A percentile compares a stretch with the other conserved stretches of the same genome.
Evolutionary conservation across 2,797 vertebrate species (phyloP).

Genomic region (Poecilia gillii): DNA sequence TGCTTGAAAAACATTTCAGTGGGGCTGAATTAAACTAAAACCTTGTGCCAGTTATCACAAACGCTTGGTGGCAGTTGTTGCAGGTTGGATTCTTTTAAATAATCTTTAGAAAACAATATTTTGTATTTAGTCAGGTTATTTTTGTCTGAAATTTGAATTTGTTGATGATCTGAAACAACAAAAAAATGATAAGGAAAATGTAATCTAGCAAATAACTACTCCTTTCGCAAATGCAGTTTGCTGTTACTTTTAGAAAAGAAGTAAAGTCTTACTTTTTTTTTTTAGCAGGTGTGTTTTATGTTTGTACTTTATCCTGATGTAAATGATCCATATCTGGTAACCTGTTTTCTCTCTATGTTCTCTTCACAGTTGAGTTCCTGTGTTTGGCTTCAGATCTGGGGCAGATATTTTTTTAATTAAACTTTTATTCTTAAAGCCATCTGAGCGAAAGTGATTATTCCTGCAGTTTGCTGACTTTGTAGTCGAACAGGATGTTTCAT

Average conservation of each 20-base stretch:
- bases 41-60: neutral
- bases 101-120: neutral
- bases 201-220: neutral
- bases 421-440: neutral
- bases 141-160: neutral
- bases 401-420: slow-evolving; percentile 9
- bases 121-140: neutral
- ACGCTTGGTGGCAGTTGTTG: neutral
- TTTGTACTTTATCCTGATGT: neutral
- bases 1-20: neutral
- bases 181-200: neutral
- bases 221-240: neutral
- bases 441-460: neutral
- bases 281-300: neutral
- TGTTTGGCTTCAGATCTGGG: slow-evolving; percentile 26
- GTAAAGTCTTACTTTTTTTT: neutral
- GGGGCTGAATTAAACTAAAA: neutral
- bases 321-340: slow-evolving; percentile 6
- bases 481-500: slow-evolving; percentile 28
- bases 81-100: neutral
- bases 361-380: slow-evolving; percentile 36
- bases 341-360: slow-evolving; percentile 21
- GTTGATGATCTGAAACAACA: neutral
- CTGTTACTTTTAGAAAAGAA: neutral
- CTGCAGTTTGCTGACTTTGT: neutral